Evolutionary conservation across 2,888 invertebrate species (phyloP).

Genomic region (Chrysolina americana): DNA sequence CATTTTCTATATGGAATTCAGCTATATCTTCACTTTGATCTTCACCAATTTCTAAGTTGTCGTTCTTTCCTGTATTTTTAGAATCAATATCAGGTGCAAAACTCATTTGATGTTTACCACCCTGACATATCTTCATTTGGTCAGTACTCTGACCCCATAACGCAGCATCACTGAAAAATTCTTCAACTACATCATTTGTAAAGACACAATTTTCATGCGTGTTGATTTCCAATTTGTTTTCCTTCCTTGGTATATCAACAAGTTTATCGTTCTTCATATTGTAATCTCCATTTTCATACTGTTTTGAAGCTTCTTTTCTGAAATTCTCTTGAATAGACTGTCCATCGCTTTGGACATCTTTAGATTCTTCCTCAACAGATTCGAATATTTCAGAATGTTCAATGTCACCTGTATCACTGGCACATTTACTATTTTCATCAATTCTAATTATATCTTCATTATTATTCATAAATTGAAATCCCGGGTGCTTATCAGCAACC

Average conservation of each 20-base stretch:
- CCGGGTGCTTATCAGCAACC: background rate
- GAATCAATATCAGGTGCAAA: background rate
- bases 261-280: background rate
- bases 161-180: background rate
- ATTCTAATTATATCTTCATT: conserved; percentile 17
- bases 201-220: background rate
- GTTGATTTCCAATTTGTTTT: background rate
- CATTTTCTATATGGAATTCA: background rate
- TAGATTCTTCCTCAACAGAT: background rate
- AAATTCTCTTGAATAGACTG: background rate
- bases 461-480: conserved; percentile 22
- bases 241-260: background rate
- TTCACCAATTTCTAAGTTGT: background rate
- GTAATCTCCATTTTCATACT: background rate
- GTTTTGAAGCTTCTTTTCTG: background rate
- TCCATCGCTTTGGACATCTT: background rate
- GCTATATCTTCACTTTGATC: background rate
- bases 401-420: background rate
- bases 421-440: background rate
- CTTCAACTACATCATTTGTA: background rate
- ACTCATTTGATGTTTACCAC: background rate
- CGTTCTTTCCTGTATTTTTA: background rate
- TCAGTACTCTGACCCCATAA: background rate
- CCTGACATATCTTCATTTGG: background rate
- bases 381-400: background rate